Evolutionary conservation across 64 coral and sea anemone genomes (phyloP), one percentile per base, ranked within the genome.

Genomic region (Montipora efflorescens): DNA sequence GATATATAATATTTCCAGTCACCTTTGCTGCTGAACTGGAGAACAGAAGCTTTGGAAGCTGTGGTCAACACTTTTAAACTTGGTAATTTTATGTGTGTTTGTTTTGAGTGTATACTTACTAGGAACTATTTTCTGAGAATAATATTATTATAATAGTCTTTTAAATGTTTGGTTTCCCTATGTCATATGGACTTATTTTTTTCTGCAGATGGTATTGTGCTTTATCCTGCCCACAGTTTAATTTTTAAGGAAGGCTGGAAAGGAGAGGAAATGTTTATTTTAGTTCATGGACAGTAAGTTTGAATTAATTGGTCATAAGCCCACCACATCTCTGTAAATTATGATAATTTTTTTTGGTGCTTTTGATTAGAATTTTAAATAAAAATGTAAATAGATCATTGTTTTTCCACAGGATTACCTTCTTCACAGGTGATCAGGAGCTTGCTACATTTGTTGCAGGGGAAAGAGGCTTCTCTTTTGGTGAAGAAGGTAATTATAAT

Each of bases 401-500:
- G 9, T 88, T 47, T 76, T n/a, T 50, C 19, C 12, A 25, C 28
- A 96, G 91, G 89, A 89, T 93, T 51, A 68, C 76, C 45, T 93
- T 97, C 21, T 97, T 71, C 75, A 94, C 92, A 3, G 75, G 75
- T 1, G 76, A 92, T 11, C 92, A 92, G 18, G 69, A 94, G 18
- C 74, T 97, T 74, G 95, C 89, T 11, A 89, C 81, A 16, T 89
- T 97, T 94, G 95, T 88, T 92, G 92, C 92, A 59, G 89, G 95
- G 18, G 92, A 89, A 44, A 67, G 81, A 59, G 95, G 95, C 12
- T 97, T 97, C 88, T 79, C 82, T 46, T 97, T 97, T 91, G 95
- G 95, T 43, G 95, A 97, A 55, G 95, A 97, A 94, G 95, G 95
- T 94, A 85, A n/a, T 51, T 21, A 36, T 19, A 2, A 21, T 23